Base-by-base conservation (phyloP, 2,113 vertebrate species). In the Nothocercus nigrocapillus region DNA sequence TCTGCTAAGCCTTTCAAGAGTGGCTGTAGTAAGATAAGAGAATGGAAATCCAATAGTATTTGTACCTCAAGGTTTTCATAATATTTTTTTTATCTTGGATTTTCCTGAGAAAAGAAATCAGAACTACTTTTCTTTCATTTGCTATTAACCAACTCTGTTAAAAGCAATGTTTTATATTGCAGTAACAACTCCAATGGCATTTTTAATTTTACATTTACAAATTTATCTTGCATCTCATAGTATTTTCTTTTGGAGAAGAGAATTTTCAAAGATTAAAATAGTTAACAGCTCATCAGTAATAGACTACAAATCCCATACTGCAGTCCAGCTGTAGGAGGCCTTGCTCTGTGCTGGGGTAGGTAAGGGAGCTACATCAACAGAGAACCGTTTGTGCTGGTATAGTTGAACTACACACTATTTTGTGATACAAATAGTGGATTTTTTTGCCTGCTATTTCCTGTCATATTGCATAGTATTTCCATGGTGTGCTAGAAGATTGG, bases 361-460 rank as follows among this genome's bases (percentile, higher is more conserved):
- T 53, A 63, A 64, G 42, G 36, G 44, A 40, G 42, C 32, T 79
- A 28, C 36, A 54, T 27, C 51, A 28, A 17, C 20, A 84, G 24
- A 51, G 74, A 22, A 28, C 17, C 68, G 18, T 47, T 47, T 47
- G 17, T 92, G 88, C 24, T 87, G 75, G 2, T 76, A 30, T 62
- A 10, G 42, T 44, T 78, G n/a, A 34, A 13, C 44, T 67, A 67
- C 9, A 4, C 2, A 0, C 5, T 56, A 69, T 82, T 69, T 63
- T 47, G 67, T 8, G 1, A 8, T 44, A 5, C 1, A 67, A 82
- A 42, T 38, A 74, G 53, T 68, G 84, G 62, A 2, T 40, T 44
- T 95, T 89, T 30, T 89, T 32, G 70, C 49, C 53, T 53, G 16
- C 28, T 49, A 68, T 38, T 62, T 92, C 66, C 34, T 69, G 19